phyloP scores from a whole-genome alignment of 30 jellyfish, hydroid and myxozoan species.

The Morbakka virulenta region DNA sequence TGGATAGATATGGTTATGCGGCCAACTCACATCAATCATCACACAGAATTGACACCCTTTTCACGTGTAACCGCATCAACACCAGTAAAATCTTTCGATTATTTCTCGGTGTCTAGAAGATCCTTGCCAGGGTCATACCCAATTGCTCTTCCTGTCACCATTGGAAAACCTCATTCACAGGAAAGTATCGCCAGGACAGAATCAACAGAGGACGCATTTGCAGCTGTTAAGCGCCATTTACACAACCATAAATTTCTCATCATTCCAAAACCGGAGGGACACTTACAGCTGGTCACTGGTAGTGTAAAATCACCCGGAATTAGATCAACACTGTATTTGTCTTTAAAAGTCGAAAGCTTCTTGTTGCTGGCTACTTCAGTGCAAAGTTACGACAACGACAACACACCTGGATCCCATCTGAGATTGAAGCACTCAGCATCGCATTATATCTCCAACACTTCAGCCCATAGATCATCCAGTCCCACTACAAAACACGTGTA shows the following conservation, averaged over 20 bases:
- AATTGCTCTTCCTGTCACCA: constrained; percentile 25
- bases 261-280: constrained; percentile 34
- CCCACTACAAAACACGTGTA: constrained; percentile 26
- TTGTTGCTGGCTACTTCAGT: constrained; percentile 49
- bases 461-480: constrained; percentile 52
- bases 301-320: constrained; percentile 36
- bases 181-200: constrained; percentile 11
- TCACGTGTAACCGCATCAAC: constrained; percentile 29
- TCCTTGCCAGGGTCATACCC: constrained; percentile 51
- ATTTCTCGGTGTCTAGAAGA: constrained; percentile 48
- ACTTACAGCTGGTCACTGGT: constrained; percentile 42
- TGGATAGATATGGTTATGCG: constrained; percentile 65
- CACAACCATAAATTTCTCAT: not conserved
- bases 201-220: constrained; percentile 10
- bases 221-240: too few species aligned
- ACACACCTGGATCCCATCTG: constrained; percentile 57
- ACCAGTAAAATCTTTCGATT: constrained; percentile 39
- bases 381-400: constrained; percentile 51
- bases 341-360: constrained; percentile 19
- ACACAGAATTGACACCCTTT: constrained; percentile 35
- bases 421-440: constrained; percentile 50
- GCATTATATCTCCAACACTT: constrained; percentile 48
- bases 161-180: constrained; percentile 28
- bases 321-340: constrained; percentile 42
- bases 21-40: constrained; percentile 28